Conservation (phyloP, 2,888 invertebrate genomes). For the Orthonevra nobilis region DNA sequence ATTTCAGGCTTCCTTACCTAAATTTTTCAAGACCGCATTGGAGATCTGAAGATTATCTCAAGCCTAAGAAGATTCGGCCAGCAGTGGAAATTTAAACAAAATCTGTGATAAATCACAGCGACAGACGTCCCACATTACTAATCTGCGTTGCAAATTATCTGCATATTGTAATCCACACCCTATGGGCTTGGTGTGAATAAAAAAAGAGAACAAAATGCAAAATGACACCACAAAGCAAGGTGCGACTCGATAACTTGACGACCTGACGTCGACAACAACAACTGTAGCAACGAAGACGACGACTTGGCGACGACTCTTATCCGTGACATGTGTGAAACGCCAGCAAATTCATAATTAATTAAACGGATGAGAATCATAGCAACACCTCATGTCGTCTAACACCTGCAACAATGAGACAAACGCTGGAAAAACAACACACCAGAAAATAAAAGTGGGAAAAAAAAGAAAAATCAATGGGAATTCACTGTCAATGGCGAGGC, state of each 20-base stretch:
- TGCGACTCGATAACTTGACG: conserved; percentile 57
- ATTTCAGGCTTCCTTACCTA: too few species aligned
- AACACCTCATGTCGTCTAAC: conserved; percentile 69
- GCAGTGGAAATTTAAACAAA: too few species aligned
- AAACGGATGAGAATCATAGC: conserved; percentile 69
- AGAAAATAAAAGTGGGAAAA: background rate
- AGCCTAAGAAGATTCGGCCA: too few species aligned
- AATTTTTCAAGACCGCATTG: too few species aligned
- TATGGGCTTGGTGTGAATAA: too few species aligned
- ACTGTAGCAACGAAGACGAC: too few species aligned
- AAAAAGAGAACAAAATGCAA: conserved; percentile 28
- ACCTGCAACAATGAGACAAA: conserved; percentile 67
- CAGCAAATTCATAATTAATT: conserved; percentile 70
- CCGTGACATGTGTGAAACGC: conserved; percentile 69
- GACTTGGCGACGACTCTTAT: conserved; percentile 70
- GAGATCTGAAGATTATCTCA: too few species aligned
- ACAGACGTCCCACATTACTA: too few species aligned
- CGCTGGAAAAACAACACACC: conserved; percentile 15
- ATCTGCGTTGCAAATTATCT: too few species aligned
- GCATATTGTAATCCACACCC: too few species aligned
- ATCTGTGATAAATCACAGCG: too few species aligned
- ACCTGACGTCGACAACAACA: conserved; percentile 43
- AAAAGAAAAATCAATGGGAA: conserved; percentile 65
- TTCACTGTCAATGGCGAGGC: conserved; percentile 64
- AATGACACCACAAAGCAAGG: conserved; percentile 61